A percentile compares a stretch with the other conserved stretches of the same genome.
These are phyloP conservation scores for Lasioglossum pauxillum DNA, from an alignment of 2,888 invertebrate genomes.

Conservation along the genomic window DNA sequence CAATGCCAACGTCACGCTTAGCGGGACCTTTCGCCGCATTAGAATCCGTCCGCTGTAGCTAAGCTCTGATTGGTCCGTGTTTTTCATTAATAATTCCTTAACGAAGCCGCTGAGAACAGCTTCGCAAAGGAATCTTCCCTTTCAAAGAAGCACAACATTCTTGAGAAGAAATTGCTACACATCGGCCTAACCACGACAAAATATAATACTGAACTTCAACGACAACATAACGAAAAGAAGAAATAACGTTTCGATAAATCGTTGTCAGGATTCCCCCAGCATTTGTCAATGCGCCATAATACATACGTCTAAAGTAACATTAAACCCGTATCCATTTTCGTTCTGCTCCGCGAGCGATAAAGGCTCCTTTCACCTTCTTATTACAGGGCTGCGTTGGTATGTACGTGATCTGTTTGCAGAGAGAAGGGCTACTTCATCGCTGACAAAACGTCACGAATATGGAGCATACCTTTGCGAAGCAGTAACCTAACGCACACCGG, in stretches of 20 bases:
- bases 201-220: neutral
- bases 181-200: neutral
- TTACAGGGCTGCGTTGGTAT: slow-evolving; percentile 4
- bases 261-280: neutral
- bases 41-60: too few relatives aligned
- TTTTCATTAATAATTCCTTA: too few relatives aligned
- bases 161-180: neutral
- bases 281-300: neutral
- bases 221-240: neutral
- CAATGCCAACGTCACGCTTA: too few relatives aligned
- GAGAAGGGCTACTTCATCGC: slow-evolving; percentile 24
- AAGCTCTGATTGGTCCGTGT: too few relatives aligned
- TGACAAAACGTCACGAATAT: slow-evolving; percentile 23
- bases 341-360: slow-evolving; percentile 31
- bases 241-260: neutral
- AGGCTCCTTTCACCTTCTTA: slow-evolving; percentile 41
- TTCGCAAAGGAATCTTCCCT: too few relatives aligned
- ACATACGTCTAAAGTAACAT: neutral
- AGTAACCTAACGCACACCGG: neutral
- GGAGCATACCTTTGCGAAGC: slow-evolving; percentile 17
- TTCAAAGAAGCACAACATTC: too few relatives aligned
- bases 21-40: too few relatives aligned
- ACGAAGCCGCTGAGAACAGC: too few relatives aligned
- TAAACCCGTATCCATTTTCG: slow-evolving; percentile 22
- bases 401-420: slow-evolving; percentile 52